phyloP scores from a whole-genome alignment of 2,888 invertebrate genomes.

The Petrolisthes manimaculis region DNA sequence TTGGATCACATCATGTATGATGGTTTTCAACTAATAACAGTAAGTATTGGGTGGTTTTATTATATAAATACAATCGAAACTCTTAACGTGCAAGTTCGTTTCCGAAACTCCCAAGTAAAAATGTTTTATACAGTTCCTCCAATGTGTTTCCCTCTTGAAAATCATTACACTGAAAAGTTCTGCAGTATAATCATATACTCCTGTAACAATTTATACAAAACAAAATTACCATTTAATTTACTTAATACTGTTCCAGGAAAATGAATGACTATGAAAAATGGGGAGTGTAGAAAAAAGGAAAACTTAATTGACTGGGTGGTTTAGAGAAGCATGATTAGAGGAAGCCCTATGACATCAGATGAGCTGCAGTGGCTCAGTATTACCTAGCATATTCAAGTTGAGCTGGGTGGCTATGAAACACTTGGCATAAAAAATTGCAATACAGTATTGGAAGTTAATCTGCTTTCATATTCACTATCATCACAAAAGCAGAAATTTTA shows the following conservation, averaged over 20 bases:
- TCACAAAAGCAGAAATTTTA: neutral
- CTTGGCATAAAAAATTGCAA: neutral
- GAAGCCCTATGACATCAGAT: no score
- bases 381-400: neutral
- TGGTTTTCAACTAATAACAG: slow-evolving; percentile 18
- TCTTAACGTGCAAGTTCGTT: neutral
- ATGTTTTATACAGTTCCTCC: neutral
- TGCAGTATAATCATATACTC: neutral
- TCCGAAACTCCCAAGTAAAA: no score
- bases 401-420: neutral
- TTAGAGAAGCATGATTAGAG: no score
- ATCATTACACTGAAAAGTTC: neutral
- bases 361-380: no score
- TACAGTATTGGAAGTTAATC: neutral
- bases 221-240: no score
- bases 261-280: no score
- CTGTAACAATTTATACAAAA: neutral
- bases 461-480: neutral
- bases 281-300: no score
- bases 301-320: no score
- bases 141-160: no score
- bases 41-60: slow-evolving; percentile 14
- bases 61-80: neutral
- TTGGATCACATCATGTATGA: slow-evolving; percentile 41
- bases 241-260: no score